Evolutionary conservation across 2,113 vertebrate species (phyloP).

Genomic region (Halichoerus grypus): DNA sequence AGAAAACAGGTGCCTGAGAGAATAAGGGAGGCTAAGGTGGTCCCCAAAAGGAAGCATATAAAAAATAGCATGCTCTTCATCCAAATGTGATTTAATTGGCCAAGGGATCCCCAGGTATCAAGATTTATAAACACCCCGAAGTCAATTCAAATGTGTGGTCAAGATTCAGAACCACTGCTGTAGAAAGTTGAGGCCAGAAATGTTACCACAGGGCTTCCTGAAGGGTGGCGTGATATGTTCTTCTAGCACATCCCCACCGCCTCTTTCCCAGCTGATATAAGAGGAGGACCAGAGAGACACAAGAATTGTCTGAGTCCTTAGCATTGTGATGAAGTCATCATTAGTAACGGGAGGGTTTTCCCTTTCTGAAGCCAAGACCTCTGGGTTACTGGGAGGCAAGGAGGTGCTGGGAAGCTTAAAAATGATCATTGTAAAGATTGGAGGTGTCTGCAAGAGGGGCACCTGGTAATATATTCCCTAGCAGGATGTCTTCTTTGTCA

Average conservation of each 20-base stretch:
- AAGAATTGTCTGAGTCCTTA: background rate
- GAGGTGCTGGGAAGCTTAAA: background rate
- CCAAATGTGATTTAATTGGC: background rate
- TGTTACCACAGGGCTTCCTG: background rate
- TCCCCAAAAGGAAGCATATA: background rate
- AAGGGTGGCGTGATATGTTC: accelerated
- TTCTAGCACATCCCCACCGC: background rate
- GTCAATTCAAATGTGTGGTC: background rate
- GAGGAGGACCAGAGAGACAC: background rate
- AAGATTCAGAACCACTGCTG: background rate
- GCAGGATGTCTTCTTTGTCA: background rate
- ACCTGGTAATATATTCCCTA: background rate
- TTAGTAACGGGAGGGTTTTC: background rate
- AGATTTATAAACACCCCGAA: background rate
- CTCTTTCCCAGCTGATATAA: background rate
- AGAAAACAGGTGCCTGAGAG: background rate
- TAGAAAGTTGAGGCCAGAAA: background rate
- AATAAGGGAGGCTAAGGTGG: background rate
- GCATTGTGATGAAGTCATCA: background rate
- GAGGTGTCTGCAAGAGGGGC: background rate
- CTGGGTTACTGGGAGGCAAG: background rate
- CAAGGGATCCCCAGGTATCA: background rate
- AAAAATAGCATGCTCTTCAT: background rate
- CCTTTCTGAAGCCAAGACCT: background rate
- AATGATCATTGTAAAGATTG: background rate